Percentiles rank a stretch among this genome's conserved stretches.
These are phyloP conservation scores for Meloidogyne floridensis DNA, from an alignment of 1,140 invertebrate genomes.

Conservation along the genomic window DNA sequence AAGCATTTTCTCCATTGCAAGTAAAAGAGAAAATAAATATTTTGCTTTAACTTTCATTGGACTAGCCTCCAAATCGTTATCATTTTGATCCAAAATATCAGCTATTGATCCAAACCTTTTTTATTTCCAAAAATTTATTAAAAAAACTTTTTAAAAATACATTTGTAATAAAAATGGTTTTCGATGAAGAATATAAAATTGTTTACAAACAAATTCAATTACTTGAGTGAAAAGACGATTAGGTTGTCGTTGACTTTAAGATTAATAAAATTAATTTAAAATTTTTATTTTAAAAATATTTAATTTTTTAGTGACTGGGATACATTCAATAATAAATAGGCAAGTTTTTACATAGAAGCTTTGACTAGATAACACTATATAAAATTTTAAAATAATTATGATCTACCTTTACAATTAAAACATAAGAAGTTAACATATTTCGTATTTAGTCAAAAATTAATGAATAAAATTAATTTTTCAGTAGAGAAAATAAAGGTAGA, in stretches of 20 bases:
- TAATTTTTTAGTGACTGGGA: no score
- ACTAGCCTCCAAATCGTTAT: constrained; percentile 65
- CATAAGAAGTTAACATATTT: no score
- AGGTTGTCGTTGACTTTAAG: constrained; percentile 84
- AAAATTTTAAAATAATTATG: no score
- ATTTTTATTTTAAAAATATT: no score
- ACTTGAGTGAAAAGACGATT: constrained; percentile 87
- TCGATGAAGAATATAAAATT: constrained; percentile 95
- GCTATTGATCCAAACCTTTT: constrained; percentile 99
- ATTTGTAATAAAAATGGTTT: constrained; percentile 81
- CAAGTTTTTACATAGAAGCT: no score
- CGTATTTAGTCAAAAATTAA: no score
- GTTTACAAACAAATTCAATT: constrained; percentile 95
- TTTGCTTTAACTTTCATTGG: constrained; percentile 66
- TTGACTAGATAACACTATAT: no score
- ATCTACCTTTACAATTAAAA: no score
- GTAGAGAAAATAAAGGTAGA: no score
- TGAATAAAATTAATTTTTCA: no score
- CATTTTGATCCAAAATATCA: constrained; percentile 79
- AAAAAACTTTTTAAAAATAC: constrained; percentile 70
- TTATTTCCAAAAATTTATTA: constrained; percentile 72
- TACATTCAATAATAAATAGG: no score
- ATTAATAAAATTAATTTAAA: background rate
- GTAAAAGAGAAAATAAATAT: constrained; percentile 72
- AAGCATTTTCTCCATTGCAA: constrained; percentile 68